These are phyloP conservation scores for Arrhamphus sclerolepis DNA, from an alignment of 2,797 vertebrate species.

Conservation along the genomic window DNA sequence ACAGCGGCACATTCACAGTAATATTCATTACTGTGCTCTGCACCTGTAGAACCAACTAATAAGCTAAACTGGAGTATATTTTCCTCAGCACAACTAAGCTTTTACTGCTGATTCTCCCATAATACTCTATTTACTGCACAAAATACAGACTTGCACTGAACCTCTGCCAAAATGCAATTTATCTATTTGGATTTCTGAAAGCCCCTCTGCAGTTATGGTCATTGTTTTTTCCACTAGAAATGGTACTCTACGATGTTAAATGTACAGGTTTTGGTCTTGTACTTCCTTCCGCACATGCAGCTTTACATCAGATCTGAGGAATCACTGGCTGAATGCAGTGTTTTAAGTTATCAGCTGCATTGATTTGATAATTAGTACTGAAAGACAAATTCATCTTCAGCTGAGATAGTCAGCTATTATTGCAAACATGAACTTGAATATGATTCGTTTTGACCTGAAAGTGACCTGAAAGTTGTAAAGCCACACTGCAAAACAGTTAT, in stretches of 20 bases:
- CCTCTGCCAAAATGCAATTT: neutral
- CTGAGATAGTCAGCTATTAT: conserved; percentile 5
- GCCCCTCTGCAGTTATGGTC: neutral
- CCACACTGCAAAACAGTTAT: conserved; percentile 5
- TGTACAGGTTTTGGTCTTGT: neutral
- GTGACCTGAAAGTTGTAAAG: conserved; percentile 27
- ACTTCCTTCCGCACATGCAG: too few relatives aligned
- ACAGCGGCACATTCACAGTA: conserved; percentile 50
- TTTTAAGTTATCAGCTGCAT: neutral
- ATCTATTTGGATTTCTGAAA: conserved; percentile 6
- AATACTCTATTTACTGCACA: neutral
- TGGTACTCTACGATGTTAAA: neutral
- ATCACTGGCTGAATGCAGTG: conserved; percentile 1
- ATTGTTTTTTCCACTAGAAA: conserved; percentile 4
- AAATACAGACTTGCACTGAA: too few relatives aligned
- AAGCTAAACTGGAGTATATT: conserved; percentile 37
- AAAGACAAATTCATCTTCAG: conserved; percentile 4
- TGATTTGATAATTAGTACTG: neutral
- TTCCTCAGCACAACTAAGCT: conserved; percentile 14
- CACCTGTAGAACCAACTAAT: conserved; percentile 57
- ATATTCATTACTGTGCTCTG: conserved; percentile 58
- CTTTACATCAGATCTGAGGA: neutral
- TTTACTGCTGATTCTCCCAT: conserved; percentile 12
- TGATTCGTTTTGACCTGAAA: conserved; percentile 31
- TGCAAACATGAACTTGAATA: conserved; percentile 8